These are phyloP conservation scores for Sthenelais limicola DNA, from an alignment of 2,888 invertebrate genomes.

Conservation along the genomic window DNA sequence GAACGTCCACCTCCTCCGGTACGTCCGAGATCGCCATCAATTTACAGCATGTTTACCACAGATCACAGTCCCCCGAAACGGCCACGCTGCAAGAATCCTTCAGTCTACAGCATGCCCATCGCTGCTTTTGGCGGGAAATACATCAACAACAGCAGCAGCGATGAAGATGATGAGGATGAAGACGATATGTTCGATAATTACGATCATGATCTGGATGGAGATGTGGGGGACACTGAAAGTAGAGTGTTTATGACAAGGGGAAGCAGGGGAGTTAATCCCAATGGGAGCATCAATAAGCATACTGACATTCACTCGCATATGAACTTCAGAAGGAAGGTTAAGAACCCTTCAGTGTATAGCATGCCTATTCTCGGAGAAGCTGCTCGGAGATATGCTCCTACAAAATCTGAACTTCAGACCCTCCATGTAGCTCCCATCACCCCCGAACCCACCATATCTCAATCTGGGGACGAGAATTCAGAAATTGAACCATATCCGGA, in stretches of 20 bases:
- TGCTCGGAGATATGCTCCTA: no score
- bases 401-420: no score
- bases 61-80: not conserved
- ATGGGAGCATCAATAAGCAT: not conserved
- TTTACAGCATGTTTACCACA: conserved; percentile 16
- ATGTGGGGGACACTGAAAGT: not conserved
- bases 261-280: not conserved
- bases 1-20: not conserved
- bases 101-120: conserved; percentile 21
- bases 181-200: not conserved
- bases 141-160: not conserved
- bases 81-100: conserved; percentile 6
- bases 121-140: not conserved
- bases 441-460: no score
- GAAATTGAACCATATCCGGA: no score
- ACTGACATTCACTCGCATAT: conserved; percentile 6
- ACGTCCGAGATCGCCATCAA: not conserved
- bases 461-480: no score
- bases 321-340: not conserved
- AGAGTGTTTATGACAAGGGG: conserved; percentile 11
- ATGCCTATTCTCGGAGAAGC: conserved; percentile 25
- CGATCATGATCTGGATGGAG: not conserved
- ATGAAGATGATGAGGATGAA: not conserved
- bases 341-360: conserved; percentile 18
- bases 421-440: conserved; percentile 14